These are phyloP conservation scores for Penaeus monodon DNA, from an alignment of 2,888 invertebrate genomes.

Conservation along the genomic window DNA sequence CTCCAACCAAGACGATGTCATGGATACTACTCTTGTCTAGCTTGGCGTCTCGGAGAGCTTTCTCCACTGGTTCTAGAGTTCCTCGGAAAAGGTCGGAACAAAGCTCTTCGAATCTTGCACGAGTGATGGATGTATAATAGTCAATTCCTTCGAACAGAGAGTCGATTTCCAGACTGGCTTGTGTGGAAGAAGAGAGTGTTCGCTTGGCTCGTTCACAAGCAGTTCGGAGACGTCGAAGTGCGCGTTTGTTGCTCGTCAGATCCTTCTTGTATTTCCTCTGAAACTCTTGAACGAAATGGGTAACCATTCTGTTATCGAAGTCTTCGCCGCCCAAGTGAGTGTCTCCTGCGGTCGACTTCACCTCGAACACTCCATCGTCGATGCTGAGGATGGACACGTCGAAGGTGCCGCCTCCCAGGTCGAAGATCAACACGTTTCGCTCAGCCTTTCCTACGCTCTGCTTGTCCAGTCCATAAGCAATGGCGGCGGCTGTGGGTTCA, in stretches of 20 bases:
- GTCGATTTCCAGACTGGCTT: constrained; percentile 94
- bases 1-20: too few relatives aligned
- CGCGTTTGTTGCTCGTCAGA: constrained; percentile 71
- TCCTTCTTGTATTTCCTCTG: constrained; percentile 71
- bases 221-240: constrained; percentile 86
- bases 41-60: constrained; percentile 77
- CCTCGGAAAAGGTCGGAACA: constrained; percentile 76
- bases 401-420: constrained; percentile 79
- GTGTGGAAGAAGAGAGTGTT: constrained; percentile 87
- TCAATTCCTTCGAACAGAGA: constrained; percentile 95
- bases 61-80: constrained; percentile 73
- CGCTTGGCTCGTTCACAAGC: constrained; percentile 92
- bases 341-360: constrained; percentile 83
- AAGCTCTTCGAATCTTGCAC: constrained; percentile 81
- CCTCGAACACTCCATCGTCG: constrained; percentile 77
- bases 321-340: constrained; percentile 95
- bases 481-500: constrained; percentile 85
- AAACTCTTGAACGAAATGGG: constrained; percentile 74
- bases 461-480: constrained; percentile 74
- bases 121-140: constrained; percentile 94
- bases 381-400: constrained; percentile 75
- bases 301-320: constrained; percentile 85
- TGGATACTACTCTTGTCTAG: too few relatives aligned
- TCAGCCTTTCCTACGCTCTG: constrained; percentile 71
- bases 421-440: constrained; percentile 76